These are phyloP conservation scores for Moxostoma hubbsi DNA, from an alignment of 2,797 vertebrate species.

Conservation along the genomic window DNA sequence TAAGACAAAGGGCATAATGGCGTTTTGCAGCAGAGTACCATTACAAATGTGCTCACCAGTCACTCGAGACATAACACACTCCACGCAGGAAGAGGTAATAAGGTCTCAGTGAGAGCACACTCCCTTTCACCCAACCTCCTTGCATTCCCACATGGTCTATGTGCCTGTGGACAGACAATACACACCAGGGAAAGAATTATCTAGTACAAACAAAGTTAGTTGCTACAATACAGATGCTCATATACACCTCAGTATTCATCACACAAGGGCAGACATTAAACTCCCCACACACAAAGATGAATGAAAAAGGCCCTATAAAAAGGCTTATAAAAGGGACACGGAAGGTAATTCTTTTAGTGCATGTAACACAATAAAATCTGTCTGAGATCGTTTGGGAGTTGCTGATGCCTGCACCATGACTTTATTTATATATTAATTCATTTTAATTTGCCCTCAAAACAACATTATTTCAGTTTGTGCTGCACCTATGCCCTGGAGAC, in stretches of 20 bases:
- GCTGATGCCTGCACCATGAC: constrained; percentile 39
- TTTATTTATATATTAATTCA: constrained; percentile 48
- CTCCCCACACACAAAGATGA: constrained; percentile 28
- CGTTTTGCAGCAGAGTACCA: constrained; percentile 61
- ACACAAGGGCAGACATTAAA: constrained; percentile 25
- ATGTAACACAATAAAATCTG: constrained; percentile 28
- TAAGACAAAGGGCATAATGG: constrained; percentile 64
- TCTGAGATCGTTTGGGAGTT: constrained; percentile 31
- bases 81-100: constrained; percentile 61
- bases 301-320: constrained; percentile 38
- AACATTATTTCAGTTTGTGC: constrained; percentile 48
- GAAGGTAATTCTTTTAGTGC: constrained; percentile 30
- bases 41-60: constrained; percentile 67
- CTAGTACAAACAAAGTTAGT: constrained; percentile 41
- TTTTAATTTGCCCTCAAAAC: constrained; percentile 54
- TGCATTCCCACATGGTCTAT: constrained; percentile 42
- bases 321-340: constrained; percentile 22
- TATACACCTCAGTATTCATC: constrained; percentile 29
- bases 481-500: constrained; percentile 54
- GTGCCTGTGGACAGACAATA: constrained; percentile 24
- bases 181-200: constrained; percentile 36
- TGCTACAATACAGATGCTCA: constrained; percentile 37
- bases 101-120: constrained; percentile 53
- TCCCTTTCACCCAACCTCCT: constrained; percentile 44
- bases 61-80: constrained; percentile 65